Conservation (phyloP, 2,113 vertebrate genomes). For the Plecotus auritus region DNA sequence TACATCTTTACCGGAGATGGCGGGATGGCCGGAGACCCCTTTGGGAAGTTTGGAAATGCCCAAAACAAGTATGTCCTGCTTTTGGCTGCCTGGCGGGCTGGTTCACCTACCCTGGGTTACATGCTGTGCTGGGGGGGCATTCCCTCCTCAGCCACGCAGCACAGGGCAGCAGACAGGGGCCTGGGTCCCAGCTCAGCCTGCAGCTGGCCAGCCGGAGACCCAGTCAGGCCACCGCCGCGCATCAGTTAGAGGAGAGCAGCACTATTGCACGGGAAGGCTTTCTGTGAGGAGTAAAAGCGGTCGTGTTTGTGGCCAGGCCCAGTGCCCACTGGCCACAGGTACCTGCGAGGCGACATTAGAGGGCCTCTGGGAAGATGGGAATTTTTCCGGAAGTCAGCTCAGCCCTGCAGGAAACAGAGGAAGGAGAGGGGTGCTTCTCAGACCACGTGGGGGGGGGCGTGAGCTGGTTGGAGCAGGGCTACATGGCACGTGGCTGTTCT, state of each 20-base stretch:
- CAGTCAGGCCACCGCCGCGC: neutral
- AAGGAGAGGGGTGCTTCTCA: neutral
- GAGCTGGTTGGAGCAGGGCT: neutral
- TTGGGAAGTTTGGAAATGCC: conserved; percentile 93
- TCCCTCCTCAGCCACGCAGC: neutral
- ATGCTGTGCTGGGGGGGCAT: no score
- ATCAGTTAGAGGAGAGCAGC: accelerated
- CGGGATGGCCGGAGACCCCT: conserved; percentile 97
- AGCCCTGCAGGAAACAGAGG: neutral
- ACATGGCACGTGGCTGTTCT: accelerated
- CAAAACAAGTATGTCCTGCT: conserved; percentile 92
- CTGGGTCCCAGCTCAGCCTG: neutral
- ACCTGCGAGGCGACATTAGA: neutral
- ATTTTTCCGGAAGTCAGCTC: neutral
- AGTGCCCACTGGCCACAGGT: neutral
- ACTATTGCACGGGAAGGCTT: accelerated
- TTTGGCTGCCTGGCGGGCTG: neutral
- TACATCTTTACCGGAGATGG: conserved; percentile 98
- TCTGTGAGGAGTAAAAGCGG: neutral
- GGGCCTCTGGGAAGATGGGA: neutral
- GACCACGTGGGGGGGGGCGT: accelerated
- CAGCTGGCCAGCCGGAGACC: neutral
- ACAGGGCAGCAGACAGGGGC: neutral
- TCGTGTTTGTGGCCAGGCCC: accelerated
- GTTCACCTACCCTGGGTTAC: neutral